Conservation (phyloP, 2,113 vertebrate species). For the Myrmophylax atrothorax region DNA sequence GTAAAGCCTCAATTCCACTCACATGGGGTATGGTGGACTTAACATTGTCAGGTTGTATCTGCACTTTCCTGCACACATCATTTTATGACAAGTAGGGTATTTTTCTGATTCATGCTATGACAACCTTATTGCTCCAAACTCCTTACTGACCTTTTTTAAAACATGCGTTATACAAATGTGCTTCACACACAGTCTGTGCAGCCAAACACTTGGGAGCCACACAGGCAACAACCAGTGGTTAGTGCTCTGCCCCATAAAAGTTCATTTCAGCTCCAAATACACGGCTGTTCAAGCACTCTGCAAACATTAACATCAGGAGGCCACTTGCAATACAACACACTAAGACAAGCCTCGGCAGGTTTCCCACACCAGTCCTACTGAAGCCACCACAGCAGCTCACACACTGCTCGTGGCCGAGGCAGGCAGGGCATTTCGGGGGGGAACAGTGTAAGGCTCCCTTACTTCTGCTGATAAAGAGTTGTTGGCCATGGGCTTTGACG, state of each 20-base stretch:
- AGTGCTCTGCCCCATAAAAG: neutral
- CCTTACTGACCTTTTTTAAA: neutral
- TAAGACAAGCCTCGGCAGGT: neutral
- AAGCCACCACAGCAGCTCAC: neutral
- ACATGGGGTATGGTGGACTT: neutral
- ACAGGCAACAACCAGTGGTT: neutral
- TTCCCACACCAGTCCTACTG: neutral
- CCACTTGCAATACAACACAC: neutral
- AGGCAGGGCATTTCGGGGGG: neutral
- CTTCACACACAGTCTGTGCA: neutral
- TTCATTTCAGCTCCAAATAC: neutral
- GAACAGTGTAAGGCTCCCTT: conserved; percentile 3
- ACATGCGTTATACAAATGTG: neutral
- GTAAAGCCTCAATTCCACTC: neutral
- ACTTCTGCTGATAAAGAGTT: conserved; percentile 83
- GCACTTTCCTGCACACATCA: neutral
- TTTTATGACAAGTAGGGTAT: neutral
- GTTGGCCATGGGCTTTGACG: conserved; percentile 81
- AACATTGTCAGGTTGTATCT: neutral
- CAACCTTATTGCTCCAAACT: neutral
- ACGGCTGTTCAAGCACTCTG: neutral
- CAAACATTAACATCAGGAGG: neutral
- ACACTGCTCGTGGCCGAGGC: neutral
- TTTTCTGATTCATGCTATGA: neutral
- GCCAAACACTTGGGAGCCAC: neutral